Evolutionary conservation across 2,888 invertebrate genomes (phyloP).

Genomic region (Gerris lacustris): DNA sequence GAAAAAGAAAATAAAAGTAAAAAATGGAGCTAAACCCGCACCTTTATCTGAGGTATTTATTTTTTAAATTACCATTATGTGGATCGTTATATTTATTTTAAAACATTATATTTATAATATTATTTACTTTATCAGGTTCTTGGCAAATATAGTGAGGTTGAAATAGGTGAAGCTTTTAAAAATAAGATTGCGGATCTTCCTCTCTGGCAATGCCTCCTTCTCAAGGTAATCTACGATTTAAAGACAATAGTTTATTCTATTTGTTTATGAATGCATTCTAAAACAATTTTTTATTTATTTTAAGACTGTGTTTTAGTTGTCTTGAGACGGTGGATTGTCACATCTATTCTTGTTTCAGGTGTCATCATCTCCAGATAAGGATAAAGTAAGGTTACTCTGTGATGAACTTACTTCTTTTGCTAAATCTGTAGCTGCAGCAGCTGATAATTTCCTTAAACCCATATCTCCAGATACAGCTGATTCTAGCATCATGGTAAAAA

Average conservation of each 20-base stretch:
- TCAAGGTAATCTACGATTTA: background rate
- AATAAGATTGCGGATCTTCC: background rate
- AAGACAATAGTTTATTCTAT: background rate
- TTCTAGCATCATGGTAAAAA: background rate
- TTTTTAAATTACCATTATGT: background rate
- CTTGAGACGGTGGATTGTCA: background rate
- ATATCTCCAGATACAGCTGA: background rate
- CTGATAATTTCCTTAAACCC: background rate
- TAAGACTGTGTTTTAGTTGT: background rate
- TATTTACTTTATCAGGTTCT: background rate
- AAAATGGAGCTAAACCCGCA: background rate
- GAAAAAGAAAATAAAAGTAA: constrained; percentile 2
- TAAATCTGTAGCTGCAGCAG: background rate
- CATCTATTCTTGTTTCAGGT: background rate
- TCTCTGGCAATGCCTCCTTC: background rate
- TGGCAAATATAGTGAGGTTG: background rate
- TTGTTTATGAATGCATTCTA: background rate
- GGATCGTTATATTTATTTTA: too few species aligned
- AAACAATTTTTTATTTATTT: background rate
- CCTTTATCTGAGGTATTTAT: background rate
- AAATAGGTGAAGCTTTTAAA: background rate
- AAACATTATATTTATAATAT: too few species aligned
- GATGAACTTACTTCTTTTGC: background rate
- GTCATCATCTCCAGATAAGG: background rate
- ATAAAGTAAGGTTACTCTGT: background rate